These are phyloP conservation scores for Ploceus nigricollis DNA, from an alignment of 2,113 vertebrate species.

Conservation along the genomic window DNA sequence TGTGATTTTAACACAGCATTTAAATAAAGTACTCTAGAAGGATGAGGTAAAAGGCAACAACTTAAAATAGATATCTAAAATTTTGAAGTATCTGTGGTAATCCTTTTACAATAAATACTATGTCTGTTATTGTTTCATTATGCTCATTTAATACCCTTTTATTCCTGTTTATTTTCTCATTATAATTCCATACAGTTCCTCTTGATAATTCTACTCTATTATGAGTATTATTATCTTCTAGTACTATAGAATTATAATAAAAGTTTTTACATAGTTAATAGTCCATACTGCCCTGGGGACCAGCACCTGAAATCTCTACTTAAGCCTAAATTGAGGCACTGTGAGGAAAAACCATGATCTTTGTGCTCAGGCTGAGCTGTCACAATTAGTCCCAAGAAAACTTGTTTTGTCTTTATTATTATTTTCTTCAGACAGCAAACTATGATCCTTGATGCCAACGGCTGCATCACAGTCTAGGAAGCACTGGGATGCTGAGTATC, in stretches of 20 bases:
- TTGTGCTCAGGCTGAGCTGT: neutral
- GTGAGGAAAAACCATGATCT: neutral
- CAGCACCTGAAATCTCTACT: neutral
- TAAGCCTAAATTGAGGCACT: neutral
- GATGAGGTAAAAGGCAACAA: neutral
- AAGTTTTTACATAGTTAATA: neutral
- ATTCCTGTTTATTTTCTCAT: neutral
- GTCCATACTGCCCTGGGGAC: neutral
- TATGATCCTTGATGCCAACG: neutral
- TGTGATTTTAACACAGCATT: neutral
- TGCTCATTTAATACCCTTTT: neutral
- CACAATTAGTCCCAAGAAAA: neutral
- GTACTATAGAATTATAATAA: neutral
- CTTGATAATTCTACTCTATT: neutral
- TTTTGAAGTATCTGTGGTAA: neutral
- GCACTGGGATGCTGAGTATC: neutral
- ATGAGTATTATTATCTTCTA: neutral
- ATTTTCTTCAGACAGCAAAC: neutral
- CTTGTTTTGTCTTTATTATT: neutral
- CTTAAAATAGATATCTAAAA: neutral
- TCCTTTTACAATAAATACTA: neutral
- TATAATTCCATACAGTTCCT: neutral
- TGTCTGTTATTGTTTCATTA: neutral
- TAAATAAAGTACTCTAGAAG: neutral
- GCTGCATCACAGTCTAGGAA: neutral